Evolutionary conservation across 2,797 vertebrate species (phyloP).

Genomic region (Lophius americanus): DNA sequence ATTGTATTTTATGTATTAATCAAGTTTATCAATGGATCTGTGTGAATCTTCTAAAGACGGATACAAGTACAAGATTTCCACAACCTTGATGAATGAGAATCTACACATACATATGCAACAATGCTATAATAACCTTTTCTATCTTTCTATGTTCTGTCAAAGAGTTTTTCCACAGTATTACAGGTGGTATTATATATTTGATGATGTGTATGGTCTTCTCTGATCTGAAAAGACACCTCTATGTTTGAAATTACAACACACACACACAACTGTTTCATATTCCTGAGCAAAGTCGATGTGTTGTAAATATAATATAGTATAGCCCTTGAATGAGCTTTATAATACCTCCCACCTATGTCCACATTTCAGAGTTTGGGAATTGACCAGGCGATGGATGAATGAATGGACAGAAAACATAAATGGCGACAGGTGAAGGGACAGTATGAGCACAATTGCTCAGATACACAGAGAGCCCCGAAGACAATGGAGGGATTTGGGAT

Average conservation of each 20-base stretch:
- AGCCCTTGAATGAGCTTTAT: conserved; percentile 51
- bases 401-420: conserved; percentile 28
- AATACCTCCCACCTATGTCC: conserved; percentile 37
- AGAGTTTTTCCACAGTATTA: conserved; percentile 9
- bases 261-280: conserved; percentile 34
- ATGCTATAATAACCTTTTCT: too few relatives aligned
- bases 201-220: conserved; percentile 28
- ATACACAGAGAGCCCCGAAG: conserved; percentile 36
- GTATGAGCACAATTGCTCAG: conserved; percentile 13
- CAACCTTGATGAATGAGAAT: too few relatives aligned
- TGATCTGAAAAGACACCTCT: conserved; percentile 52
- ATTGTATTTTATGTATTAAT: too few relatives aligned
- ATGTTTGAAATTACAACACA: conserved; percentile 57
- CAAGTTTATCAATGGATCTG: too few relatives aligned
- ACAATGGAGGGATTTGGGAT: conserved; percentile 47
- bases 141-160: conserved; percentile 1
- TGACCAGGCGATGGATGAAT: conserved; percentile 24
- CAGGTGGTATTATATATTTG: conserved; percentile 25
- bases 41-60: too few relatives aligned
- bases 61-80: too few relatives aligned
- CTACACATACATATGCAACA: too few relatives aligned
- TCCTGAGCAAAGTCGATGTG: conserved; percentile 56
- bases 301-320: conserved; percentile 35
- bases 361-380: conserved; percentile 37
- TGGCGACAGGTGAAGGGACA: conserved; percentile 6